Evolutionary conservation across 1,140 invertebrate genomes (phyloP).

Genomic region (Drosophila ercepeae): DNA sequence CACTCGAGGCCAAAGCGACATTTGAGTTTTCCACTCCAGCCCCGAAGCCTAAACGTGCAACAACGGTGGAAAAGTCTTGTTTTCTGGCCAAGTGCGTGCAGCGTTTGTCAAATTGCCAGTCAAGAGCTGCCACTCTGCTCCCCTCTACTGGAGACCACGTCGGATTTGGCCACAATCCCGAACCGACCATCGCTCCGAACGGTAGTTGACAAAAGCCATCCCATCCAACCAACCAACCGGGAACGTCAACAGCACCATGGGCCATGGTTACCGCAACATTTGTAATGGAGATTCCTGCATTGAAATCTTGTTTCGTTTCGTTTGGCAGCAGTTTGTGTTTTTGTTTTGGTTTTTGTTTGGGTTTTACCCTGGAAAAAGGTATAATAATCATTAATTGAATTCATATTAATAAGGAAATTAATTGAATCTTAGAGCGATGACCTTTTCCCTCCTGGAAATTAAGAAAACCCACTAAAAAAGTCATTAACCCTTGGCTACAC

Average conservation of each 20-base stretch:
- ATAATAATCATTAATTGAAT: neutral
- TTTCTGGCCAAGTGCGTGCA: constrained; percentile 66
- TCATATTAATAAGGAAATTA: neutral
- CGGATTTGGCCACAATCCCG: constrained; percentile 21
- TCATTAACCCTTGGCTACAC: neutral
- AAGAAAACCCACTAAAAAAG: neutral
- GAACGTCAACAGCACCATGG: constrained; percentile 12
- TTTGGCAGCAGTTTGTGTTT: constrained; percentile 38
- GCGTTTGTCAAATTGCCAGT: constrained; percentile 76
- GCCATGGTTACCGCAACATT: constrained; percentile 50
- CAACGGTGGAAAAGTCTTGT: constrained; percentile 13
- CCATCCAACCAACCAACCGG: constrained; percentile 27
- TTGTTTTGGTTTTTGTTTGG: constrained; percentile 43
- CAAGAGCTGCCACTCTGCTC: constrained; percentile 4
- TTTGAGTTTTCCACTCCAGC: constrained; percentile 46
- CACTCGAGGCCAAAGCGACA: constrained; percentile 51
- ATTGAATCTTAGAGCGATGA: neutral
- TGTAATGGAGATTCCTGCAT: constrained; percentile 79
- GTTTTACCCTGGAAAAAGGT: constrained; percentile 22
- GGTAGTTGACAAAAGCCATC: constrained; percentile 63
- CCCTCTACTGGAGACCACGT: constrained; percentile 10
- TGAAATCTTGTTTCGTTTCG: constrained; percentile 77
- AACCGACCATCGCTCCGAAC: constrained; percentile 13
- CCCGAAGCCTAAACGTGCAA: constrained; percentile 35
- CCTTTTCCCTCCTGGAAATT: neutral